These are phyloP conservation scores for Thumatha senex DNA, from an alignment of 2,888 invertebrate genomes.

Conservation along the genomic window DNA sequence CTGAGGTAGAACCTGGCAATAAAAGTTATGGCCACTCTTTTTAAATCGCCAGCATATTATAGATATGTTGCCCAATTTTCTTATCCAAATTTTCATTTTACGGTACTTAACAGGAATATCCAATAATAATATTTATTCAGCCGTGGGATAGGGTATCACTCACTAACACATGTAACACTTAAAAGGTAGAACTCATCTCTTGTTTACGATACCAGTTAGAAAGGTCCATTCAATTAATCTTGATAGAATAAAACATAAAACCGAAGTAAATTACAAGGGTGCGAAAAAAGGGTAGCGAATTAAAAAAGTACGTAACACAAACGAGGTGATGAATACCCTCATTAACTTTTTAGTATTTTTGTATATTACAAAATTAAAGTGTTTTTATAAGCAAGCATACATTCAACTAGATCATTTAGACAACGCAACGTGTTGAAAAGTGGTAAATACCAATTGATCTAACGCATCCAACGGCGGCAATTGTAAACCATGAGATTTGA, in stretches of 20 bases:
- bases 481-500: too few relatives aligned
- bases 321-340: slow-evolving; percentile 34
- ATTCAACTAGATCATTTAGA: too few relatives aligned
- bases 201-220: slow-evolving; percentile 21
- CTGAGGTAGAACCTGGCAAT: too few relatives aligned
- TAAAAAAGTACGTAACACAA: slow-evolving; percentile 32
- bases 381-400: too few relatives aligned
- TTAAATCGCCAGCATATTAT: not conserved
- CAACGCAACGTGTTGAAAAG: too few relatives aligned
- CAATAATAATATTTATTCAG: slow-evolving; percentile 9
- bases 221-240: slow-evolving; percentile 26
- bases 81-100: not conserved
- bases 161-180: slow-evolving; percentile 16
- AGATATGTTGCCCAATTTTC: not conserved
- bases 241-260: slow-evolving; percentile 35
- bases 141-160: slow-evolving; percentile 14
- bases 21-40: too few relatives aligned
- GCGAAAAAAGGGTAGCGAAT: slow-evolving; percentile 41
- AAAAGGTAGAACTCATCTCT: slow-evolving; percentile 27
- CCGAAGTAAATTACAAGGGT: slow-evolving; percentile 32
- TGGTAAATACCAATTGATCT: too few relatives aligned
- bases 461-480: too few relatives aligned
- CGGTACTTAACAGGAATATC: slow-evolving; percentile 2
- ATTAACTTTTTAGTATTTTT: too few relatives aligned
- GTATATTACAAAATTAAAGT: too few relatives aligned